Percentiles rank a stretch among this genome's conserved stretches.
Conservation (phyloP, 2,797 vertebrate genomes). For the Pygocentrus nattereri region DNA sequence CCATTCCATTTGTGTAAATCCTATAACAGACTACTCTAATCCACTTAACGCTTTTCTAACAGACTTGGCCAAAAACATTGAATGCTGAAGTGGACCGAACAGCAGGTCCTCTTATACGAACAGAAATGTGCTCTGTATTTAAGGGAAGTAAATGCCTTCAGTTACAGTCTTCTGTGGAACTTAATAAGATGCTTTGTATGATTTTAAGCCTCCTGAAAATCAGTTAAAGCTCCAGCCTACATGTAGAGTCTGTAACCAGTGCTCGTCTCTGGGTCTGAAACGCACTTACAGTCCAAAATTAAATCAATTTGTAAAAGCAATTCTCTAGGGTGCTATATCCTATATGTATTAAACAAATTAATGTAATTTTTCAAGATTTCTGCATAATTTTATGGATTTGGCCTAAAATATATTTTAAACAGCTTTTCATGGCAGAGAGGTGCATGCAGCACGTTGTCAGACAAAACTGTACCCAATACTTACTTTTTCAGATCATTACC, state of each 20-base stretch:
- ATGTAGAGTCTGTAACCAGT: not conserved
- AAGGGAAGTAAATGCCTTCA: not conserved
- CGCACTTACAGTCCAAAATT: too few relatives aligned
- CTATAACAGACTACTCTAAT: conserved; percentile 63
- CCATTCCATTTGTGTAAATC: conserved; percentile 64
- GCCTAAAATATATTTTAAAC: too few relatives aligned
- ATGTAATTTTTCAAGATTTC: too few relatives aligned
- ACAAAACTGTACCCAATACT: too few relatives aligned
- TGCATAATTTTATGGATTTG: too few relatives aligned
- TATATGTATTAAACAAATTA: too few relatives aligned
- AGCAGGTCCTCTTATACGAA: not conserved
- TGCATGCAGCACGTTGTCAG: too few relatives aligned
- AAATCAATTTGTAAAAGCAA: too few relatives aligned
- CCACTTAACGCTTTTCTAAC: conserved; percentile 62
- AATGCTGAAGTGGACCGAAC: conserved; percentile 43
- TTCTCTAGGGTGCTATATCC: too few relatives aligned
- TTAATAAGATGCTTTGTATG: not conserved
- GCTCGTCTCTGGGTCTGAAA: not conserved
- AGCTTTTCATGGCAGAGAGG: too few relatives aligned
- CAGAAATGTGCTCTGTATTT: not conserved
- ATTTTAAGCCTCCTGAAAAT: not conserved
- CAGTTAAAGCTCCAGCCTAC: not conserved
- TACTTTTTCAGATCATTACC: too few relatives aligned
- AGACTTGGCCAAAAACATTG: conserved; percentile 50
- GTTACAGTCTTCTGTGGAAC: not conserved